Base-by-base conservation (phyloP, 1,140 invertebrate genomes). In the Temnothorax nylanderi region DNA sequence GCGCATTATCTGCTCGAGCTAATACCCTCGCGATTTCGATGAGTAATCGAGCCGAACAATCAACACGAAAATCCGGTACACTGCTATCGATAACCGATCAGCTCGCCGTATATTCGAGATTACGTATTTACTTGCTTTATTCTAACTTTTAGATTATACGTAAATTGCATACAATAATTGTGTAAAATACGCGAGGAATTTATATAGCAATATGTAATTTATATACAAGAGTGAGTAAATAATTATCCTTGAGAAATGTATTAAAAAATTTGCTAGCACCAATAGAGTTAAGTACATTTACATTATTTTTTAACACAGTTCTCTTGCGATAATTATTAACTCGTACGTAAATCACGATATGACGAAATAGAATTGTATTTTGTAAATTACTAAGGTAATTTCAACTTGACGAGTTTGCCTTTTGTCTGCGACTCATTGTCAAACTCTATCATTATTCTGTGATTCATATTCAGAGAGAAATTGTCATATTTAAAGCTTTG, bases 1-100 rank as follows among this genome's bases (percentile, higher is more conserved):
- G 80, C 41, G 80, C 32, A 84, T 84, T 84, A 84, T 84, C 54
- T n/a, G 69, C 41, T 75, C 69, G 13, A 21, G 41, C 11, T 82
- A 74, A 74, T 75, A 21, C 69, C 13, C 13, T 34, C 56, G 41
- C 54, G 54, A 60, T 82, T 60, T 49, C 54, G 69, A 84, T 60
- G 26, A 26, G 18, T 71, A 47, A 75, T 84, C 69, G 32, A 84
- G 44, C 13, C 54, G 54, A 51, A 60, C 51, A 75, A 74, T 84
- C 44, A 37, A 71, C 80, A 51, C 7, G 26, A 49, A 84, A 74
- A 74, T 49, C 18, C 13, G n/a, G 11, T 44, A 72, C 37, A 21
- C 18, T 72, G 51, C 18, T 47, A 47, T 81, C 54, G 67, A 74
- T 72, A 82, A 56, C n/a, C 44, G 60, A 65, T 78, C 41, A 78